Evolutionary conservation across 2,888 invertebrate species (phyloP).

Genomic region (Standfussiana lucernea): DNA sequence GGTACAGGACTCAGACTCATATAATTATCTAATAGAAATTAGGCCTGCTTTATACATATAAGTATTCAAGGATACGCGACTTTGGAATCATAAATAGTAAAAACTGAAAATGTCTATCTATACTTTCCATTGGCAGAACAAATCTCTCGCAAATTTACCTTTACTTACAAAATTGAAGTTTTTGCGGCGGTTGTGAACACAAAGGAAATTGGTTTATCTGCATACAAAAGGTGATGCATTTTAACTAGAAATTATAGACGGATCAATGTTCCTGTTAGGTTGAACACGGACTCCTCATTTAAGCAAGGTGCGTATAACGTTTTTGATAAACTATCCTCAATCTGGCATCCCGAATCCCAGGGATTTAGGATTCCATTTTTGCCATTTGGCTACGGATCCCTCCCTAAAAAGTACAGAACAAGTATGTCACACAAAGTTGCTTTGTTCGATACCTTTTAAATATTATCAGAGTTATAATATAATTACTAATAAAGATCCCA

Average conservation of each 20-base stretch:
- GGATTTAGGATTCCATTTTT: neutral
- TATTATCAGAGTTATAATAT: neutral
- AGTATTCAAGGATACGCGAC: neutral
- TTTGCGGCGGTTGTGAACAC: neutral
- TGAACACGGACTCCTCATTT: neutral
- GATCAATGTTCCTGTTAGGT: neutral
- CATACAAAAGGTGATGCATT: neutral
- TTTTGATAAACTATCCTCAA: too few species aligned
- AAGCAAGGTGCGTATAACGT: neutral
- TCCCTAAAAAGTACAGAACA: neutral
- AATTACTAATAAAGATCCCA: conserved; percentile 47
- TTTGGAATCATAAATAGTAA: neutral
- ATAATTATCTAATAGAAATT: neutral
- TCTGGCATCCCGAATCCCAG: neutral
- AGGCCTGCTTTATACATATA: neutral
- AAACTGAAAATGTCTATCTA: neutral
- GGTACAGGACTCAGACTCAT: neutral
- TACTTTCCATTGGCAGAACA: neutral
- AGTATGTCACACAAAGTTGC: neutral
- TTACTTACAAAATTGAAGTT: neutral
- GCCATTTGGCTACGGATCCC: neutral
- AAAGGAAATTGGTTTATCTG: conserved; percentile 10
- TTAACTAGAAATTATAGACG: neutral
- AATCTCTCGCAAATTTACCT: neutral
- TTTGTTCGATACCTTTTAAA: neutral